A percentile compares a stretch with the other conserved stretches of the same genome.
phyloP scores from a whole-genome alignment of 92 coral and sea anemone genomes.

The Desmophyllum pertusum region DNA sequence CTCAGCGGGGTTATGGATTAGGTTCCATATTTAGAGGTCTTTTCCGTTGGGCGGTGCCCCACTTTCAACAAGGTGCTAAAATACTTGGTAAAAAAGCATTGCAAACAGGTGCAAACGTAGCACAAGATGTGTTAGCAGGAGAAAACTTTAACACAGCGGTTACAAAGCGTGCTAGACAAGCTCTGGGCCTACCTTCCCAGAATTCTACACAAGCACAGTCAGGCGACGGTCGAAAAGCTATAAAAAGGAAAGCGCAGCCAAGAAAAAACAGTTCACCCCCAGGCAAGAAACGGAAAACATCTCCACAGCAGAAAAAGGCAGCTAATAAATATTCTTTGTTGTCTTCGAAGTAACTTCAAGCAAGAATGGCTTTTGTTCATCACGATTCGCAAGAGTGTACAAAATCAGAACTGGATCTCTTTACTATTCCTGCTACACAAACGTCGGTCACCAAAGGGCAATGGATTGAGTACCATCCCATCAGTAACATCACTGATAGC shows the following conservation, averaged over 20 bases:
- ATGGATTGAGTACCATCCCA: conserved; percentile 45
- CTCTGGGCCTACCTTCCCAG: neutral
- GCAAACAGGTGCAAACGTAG: conserved; percentile 36
- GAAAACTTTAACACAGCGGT: conserved; percentile 7
- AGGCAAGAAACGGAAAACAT: conserved; percentile 62
- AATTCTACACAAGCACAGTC: conserved; percentile 21
- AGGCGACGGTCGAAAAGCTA: conserved; percentile 22
- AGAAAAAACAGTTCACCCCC: conserved; percentile 42
- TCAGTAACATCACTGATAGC: conserved; percentile 27
- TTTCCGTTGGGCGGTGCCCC: conserved; percentile 48
- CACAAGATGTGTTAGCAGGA: conserved; percentile 48
- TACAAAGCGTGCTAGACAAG: conserved; percentile 12
- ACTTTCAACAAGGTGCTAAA: conserved; percentile 41
- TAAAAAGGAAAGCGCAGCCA: conserved; percentile 36
- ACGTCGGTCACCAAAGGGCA: conserved; percentile 28
- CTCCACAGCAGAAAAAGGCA: conserved; percentile 41
- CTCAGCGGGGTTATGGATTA: conserved; percentile 57
- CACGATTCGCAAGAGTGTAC: conserved; percentile 49
- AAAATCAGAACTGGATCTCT: conserved; percentile 54
- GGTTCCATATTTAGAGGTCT: conserved; percentile 50
- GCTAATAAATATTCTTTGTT: no score
- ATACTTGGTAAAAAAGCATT: conserved; percentile 48
- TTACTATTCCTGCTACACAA: conserved; percentile 58
- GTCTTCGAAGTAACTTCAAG: no score
- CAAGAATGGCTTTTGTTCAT: conserved; percentile 46